These are phyloP conservation scores for Enteromius thamalakanensis DNA, from an alignment of 2,797 vertebrate species.

Conservation along the genomic window DNA sequence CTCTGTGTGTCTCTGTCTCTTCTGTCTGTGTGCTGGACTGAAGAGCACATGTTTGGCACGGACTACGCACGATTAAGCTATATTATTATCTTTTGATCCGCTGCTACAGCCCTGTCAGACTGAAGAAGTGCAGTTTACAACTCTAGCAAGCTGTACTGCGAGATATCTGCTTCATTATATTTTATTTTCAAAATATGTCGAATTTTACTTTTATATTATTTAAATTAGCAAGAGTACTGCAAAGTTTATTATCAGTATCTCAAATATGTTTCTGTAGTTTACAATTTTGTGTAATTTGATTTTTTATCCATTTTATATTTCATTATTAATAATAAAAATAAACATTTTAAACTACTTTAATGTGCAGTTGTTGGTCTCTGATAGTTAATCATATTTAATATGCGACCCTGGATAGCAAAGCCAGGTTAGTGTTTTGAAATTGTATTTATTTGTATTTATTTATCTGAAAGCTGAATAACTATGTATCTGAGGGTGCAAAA, in stretches of 20 bases:
- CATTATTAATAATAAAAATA: background rate
- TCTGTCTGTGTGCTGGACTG: background rate
- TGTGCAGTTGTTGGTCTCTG: background rate
- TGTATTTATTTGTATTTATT: no score
- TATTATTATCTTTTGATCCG: conserved; percentile 34
- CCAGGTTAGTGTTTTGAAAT: no score
- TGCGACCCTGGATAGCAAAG: no score
- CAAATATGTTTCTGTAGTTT: background rate
- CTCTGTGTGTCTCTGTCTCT: conserved; percentile 28
- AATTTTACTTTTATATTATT: background rate
- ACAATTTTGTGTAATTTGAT: background rate
- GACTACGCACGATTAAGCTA: conserved; percentile 5
- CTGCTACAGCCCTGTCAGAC: background rate
- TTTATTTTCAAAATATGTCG: no score
- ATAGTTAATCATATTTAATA: no score
- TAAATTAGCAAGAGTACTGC: background rate
- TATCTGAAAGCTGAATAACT: no score
- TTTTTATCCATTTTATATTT: background rate
- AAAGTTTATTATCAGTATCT: background rate
- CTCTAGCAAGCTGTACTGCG: background rate
- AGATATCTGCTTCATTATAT: background rate
- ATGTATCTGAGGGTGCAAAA: background rate
- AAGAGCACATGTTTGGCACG: conserved; percentile 35
- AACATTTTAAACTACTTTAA: background rate
- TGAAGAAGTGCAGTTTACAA: background rate